Base-by-base conservation (phyloP, 2,888 invertebrate genomes). In the Diarsia mendica region DNA sequence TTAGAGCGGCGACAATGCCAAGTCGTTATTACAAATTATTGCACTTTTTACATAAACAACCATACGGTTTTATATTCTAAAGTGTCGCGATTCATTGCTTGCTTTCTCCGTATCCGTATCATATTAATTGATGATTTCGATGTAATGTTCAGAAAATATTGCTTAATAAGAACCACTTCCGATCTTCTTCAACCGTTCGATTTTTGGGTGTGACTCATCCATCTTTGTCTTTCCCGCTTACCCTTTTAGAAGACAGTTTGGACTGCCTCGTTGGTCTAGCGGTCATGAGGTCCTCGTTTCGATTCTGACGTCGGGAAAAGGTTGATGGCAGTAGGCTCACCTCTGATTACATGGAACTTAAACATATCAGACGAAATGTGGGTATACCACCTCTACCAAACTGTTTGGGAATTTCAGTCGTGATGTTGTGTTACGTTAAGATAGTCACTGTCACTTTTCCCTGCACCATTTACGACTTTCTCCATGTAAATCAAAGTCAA, bases 1-100 rank as follows among this genome's bases (percentile, higher is more conserved):
- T 90, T 90, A 88, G 87, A 84, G 83, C 82, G 83, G 83, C 82
- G 87, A 89, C 89, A 88, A 88, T 88, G 91, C 91, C 91, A 91
- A 91, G 90, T 90, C 91, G 89, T 91, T 91, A 91, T 89, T 84
- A 87, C 87, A 83, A 91, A 88, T 91, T 91, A 91, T 91, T 87
- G 86, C 88, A 70, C 83, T 84, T 89, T 86, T 84, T 85, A 83
- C 84, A 80, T 78, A 79, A 63, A 33, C n/a, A 68, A 20, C 75
- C 84, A 84, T 80, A 83, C 61, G 70, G 58, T 68, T 72, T 80
- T 65, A 77, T 84, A 80, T 80, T 71, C 67, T 70, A 51, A 49
- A 63, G 64, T 53, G 70, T 76, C 46, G 60, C 61, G 55, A 64
- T 71, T 80, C 28, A 72, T 68, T 28, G 58, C 58, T 15, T 51